A percentile compares a stretch with the other conserved stretches of the same genome.
These are phyloP conservation scores for Glaucopsyche alexis DNA, from an alignment of 2,888 invertebrate species.

Conservation along the genomic window DNA sequence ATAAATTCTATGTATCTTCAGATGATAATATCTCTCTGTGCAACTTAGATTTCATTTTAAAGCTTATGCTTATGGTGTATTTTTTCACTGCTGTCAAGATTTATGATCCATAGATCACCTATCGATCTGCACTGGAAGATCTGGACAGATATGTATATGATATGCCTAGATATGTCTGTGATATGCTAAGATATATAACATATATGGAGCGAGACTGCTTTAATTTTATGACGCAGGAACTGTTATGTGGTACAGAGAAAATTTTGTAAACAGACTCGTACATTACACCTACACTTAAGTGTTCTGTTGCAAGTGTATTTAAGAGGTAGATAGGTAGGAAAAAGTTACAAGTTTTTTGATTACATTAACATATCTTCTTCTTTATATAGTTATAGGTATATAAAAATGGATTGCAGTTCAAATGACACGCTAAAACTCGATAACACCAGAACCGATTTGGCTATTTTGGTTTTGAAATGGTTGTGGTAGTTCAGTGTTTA, in stretches of 20 bases:
- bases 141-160: background rate
- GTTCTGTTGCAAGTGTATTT: no score
- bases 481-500: no score
- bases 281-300: background rate
- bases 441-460: no score
- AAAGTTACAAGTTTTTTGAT: no score
- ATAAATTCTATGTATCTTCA: slow-evolving; percentile 22
- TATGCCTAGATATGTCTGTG: background rate
- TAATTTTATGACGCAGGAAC: slow-evolving; percentile 23
- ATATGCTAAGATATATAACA: slow-evolving; percentile 3
- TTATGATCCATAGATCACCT: slow-evolving; percentile 19
- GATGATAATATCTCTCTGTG: background rate
- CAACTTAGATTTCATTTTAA: background rate
- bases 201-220: slow-evolving; percentile 21
- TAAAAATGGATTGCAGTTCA: no score
- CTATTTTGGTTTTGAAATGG: no score
- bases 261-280: background rate
- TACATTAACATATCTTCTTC: no score
- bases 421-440: no score
- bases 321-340: no score
- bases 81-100: slow-evolving; percentile 2
- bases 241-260: background rate
- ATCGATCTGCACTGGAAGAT: slow-evolving; percentile 8
- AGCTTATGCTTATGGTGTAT: background rate
- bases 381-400: no score